Conservation (phyloP, 2,113 vertebrate species). For the Cyphomyrus discorhynchus region DNA sequence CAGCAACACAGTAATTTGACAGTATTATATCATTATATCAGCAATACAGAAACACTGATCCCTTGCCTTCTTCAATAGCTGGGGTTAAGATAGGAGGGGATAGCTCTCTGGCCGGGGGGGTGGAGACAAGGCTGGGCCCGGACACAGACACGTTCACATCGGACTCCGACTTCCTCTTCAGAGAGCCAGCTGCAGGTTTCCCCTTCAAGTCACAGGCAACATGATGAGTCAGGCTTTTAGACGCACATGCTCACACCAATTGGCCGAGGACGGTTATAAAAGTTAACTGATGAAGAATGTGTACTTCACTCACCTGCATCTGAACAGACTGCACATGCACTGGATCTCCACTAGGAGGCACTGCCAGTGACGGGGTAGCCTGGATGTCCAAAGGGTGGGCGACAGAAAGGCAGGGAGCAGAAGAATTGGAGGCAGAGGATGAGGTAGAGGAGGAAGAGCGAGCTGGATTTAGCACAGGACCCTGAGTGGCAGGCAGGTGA, state of each 20-base stretch:
- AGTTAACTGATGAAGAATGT: not conserved
- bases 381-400: conserved; percentile 31
- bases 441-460: conserved; percentile 16
- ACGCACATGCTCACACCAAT: not conserved
- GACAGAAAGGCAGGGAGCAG: conserved; percentile 31
- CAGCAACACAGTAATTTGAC: not conserved
- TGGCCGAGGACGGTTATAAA: not conserved
- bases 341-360: conserved; percentile 41
- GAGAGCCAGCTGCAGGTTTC: conserved; percentile 51
- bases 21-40: not conserved
- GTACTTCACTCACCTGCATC: conserved; percentile 42
- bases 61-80: conserved; percentile 50
- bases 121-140: conserved; percentile 45
- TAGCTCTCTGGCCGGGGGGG: conserved; percentile 59
- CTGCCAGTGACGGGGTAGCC: conserved; percentile 12
- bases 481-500: conserved; percentile 41
- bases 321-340: conserved; percentile 22
- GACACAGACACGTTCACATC: conserved; percentile 49
- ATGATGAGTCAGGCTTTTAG: not conserved
- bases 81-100: conserved; percentile 61
- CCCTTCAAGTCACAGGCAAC: conserved; percentile 34
- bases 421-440: not conserved
- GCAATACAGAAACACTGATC: not conserved
- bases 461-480: conserved; percentile 35
- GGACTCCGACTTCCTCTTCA: conserved; percentile 67